Base-by-base conservation (phyloP, 64 coral and sea anemone species). In the Acropora yongei region DNA sequence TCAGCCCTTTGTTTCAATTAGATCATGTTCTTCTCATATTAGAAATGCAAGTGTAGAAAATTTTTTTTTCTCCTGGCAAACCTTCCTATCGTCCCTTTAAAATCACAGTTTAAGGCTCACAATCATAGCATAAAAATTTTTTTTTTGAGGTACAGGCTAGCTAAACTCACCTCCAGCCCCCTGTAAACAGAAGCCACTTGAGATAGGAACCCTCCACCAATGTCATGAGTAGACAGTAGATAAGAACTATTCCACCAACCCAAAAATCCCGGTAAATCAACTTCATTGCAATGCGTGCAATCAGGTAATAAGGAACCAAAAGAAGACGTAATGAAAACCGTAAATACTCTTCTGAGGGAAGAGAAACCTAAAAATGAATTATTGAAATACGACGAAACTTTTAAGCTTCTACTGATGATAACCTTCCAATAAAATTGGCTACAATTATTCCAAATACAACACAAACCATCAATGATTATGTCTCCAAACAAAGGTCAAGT, bases 131-230 rank as follows among this genome's bases (percentile, higher is more conserved):
- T 10, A 55, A 7, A 10, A 55, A 55, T 13, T 13, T 63, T 0
- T 63, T 63, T 50, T 8, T 57, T 2, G 18, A 89, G 12, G 14
- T 80, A n/a, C 58, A 20, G 3, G 5, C 6, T 10, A 49, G 51
- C 65, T 43, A 2, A 41, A 86, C 95, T 96, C 72, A 96, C 95
- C 86, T 96, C 95, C 95, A 96, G 6, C 95, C 95, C 51, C 95
- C 91, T n/a, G 74, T 41, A 48, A 96, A 1, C 3, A 84, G 65
- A 68, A 96, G 75, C 95, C 95, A 96, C 44, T 88, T 93, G 8
- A 91, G 68, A 47, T 86, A 88, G 12, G 55, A 79, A 11, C 48
- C 19, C 65, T 96, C 95, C 13, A 83, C 72, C 49, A 78, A 45
- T 12, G 82, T 96, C 95, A 93, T 91, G 11, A 96, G 76, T 3